Conservation (phyloP, 2,888 invertebrate species). For the Athetis lepigone region DNA sequence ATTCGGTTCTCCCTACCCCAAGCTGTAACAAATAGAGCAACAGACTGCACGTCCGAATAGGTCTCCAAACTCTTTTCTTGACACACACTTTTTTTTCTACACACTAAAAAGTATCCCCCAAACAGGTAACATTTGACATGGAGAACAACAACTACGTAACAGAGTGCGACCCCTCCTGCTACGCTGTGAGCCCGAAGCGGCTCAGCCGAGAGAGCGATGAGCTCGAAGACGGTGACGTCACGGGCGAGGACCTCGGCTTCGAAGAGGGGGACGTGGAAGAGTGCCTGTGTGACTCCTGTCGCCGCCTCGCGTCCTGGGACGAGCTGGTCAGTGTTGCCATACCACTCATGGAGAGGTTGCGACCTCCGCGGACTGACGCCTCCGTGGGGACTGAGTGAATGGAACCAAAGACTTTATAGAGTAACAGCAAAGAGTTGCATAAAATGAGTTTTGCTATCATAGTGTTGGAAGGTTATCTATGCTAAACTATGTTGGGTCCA, state of each 20-base stretch:
- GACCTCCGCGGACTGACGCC: constrained; percentile 82
- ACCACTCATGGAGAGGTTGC: constrained; percentile 92
- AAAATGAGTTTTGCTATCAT: background rate
- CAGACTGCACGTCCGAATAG: no score
- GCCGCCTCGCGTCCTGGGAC: constrained; percentile 91
- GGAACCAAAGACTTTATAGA: background rate
- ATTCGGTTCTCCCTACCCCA: no score
- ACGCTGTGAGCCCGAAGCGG: constrained; percentile 24
- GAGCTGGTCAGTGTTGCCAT: constrained; percentile 94
- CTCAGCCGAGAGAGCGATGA: constrained; percentile 19
- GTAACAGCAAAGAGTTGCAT: background rate
- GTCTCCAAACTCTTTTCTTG: no score
- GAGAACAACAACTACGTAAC: constrained; percentile 74
- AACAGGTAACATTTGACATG: constrained; percentile 79
- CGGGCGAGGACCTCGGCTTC: constrained; percentile 84
- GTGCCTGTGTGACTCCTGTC: constrained; percentile 81
- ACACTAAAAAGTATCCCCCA: background rate
- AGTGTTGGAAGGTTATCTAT: background rate
- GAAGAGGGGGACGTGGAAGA: constrained; percentile 82
- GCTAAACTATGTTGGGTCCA: background rate
- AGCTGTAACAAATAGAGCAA: no score
- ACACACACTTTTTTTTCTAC: no score
- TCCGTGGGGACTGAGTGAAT: constrained; percentile 82
- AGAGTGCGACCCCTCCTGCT: constrained; percentile 48
- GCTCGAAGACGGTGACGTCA: constrained; percentile 69